A percentile compares a stretch with the other conserved stretches of the same genome.
Conservation (phyloP, 1,140 invertebrate genomes). For the Drosophila takahashii region DNA sequence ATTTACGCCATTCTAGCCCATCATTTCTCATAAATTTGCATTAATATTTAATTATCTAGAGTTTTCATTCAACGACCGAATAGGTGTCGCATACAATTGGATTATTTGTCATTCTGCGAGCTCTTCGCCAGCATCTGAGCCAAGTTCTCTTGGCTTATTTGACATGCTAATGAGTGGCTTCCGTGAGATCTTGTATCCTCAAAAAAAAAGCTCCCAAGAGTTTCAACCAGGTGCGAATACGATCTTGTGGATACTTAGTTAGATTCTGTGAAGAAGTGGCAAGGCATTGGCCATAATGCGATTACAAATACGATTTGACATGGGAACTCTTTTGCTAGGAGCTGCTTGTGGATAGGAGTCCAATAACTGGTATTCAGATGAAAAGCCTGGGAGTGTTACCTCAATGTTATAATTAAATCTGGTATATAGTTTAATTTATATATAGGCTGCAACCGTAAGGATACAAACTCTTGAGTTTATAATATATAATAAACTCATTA, state of each 20-base stretch:
- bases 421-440: not conserved
- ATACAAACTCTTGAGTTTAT: too few relatives aligned
- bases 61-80: constrained; percentile 6
- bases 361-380: constrained; percentile 6
- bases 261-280: constrained; percentile 34
- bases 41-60: constrained; percentile 73
- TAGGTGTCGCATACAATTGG: constrained; percentile 70
- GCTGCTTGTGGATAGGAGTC: not conserved
- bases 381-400: constrained; percentile 40
- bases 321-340: constrained; percentile 35
- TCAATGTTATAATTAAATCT: not conserved
- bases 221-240: constrained; percentile 6
- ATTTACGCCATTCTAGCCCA: constrained; percentile 4
- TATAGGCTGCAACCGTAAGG: too few relatives aligned
- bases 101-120: constrained; percentile 64
- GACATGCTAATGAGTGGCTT: constrained; percentile 79
- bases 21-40: constrained; percentile 63
- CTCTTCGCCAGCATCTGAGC: constrained; percentile 14
- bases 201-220: not conserved
- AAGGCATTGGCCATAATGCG: constrained; percentile 56
- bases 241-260: constrained; percentile 53
- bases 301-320: constrained; percentile 58
- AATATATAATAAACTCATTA: too few relatives aligned
- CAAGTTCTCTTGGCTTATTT: constrained; percentile 46
- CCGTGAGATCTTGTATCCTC: constrained; percentile 67